Evolutionary conservation across 2,888 invertebrate species (phyloP), one percentile per base, ranked within the genome.

Genomic region (Smittia aterrima): DNA sequence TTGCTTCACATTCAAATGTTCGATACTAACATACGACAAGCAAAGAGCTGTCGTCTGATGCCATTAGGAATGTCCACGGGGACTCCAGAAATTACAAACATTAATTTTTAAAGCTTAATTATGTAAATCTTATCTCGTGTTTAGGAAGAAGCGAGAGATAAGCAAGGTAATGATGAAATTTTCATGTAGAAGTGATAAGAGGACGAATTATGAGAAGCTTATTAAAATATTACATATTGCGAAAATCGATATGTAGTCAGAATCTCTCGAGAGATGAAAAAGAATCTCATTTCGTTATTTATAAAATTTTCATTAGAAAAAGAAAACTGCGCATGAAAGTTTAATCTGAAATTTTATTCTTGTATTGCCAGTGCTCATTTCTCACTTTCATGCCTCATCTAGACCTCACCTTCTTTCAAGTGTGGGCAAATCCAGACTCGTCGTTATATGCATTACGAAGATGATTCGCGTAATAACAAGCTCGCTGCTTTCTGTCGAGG

Each of bases 41-140:
- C 47, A 47, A 11, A 47, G 32, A 32, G 32, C 32, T 64, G 6
- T 11, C 25, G 7, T 27, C 64, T 64, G 7, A 64, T 24, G 64
- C 9, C 27, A 25, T 24, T 27, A 64, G 4, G 38, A 72, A 40
- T 62, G 72, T 62, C 72, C 62, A 62, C 62, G 54, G 72, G 72
- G 62, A 72, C 62, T 54, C 25, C 32, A 16, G 20, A 62, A 54
- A 72, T 72, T 11, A 72, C 24, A 11, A 40, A 22, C 62, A 72
- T 72, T 72, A 58, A 72, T 72, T 62, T 72, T 72, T 72, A 72
- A 72, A 62, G 72, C 72, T 58, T 72, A 72, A 72, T 72, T 72
- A 72, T 72, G 72, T 62, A 58, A 72, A 72, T 62, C 72, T 72
- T 62, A 6, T 47, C 47, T 47, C 16, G n/a, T n/a, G 3, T n/a